phyloP scores from a whole-genome alignment of 2,888 invertebrate species.

The Macrosiphum euphorbiae region DNA sequence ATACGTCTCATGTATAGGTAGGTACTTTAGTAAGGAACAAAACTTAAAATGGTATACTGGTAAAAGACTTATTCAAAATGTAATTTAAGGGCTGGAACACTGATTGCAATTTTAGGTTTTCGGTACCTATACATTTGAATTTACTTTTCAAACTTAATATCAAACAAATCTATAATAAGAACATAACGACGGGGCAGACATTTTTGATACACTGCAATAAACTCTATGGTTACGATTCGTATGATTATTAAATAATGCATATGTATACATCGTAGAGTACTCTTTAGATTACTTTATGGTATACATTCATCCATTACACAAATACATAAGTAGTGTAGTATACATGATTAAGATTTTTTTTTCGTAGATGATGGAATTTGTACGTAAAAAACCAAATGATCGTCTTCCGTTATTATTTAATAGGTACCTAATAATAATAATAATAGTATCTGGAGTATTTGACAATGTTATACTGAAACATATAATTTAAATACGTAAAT shows the following conservation, averaged over 20 bases:
- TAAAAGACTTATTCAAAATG: background rate
- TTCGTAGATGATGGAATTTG: background rate
- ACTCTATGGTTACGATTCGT: background rate
- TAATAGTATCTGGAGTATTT: background rate
- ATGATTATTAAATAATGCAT: background rate
- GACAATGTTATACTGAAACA: background rate
- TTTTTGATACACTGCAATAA: background rate
- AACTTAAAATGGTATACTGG: background rate
- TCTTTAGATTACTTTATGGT: too few relatives aligned
- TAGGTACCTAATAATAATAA: too few relatives aligned
- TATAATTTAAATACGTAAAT: background rate
- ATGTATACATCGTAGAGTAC: background rate
- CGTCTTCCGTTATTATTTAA: too few relatives aligned
- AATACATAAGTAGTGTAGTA: background rate
- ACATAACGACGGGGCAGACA: background rate
- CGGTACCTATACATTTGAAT: background rate
- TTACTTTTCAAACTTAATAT: background rate
- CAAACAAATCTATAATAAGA: background rate
- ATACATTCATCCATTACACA: background rate
- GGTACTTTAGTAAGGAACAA: background rate
- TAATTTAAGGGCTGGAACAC: background rate
- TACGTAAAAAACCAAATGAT: too few relatives aligned
- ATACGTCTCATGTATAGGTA: background rate
- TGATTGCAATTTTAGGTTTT: background rate
- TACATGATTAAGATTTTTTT: background rate